A percentile compares a stretch with the other conserved stretches of the same genome.
phyloP scores from a whole-genome alignment of 2,797 vertebrate species.

The Cuniculus paca region DNA sequence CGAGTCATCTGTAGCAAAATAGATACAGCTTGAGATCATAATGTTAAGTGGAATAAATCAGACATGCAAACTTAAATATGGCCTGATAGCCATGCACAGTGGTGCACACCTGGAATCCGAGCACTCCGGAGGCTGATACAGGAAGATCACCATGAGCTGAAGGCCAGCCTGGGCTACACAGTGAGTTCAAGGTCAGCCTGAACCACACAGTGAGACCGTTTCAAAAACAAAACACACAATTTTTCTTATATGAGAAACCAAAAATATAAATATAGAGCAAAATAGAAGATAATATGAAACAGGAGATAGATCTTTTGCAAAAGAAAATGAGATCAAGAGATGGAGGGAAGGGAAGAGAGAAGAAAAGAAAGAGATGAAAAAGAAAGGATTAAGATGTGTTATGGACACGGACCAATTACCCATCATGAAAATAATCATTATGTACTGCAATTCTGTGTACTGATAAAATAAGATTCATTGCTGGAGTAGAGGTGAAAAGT shows the following conservation, averaged over 20 bases:
- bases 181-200: not conserved
- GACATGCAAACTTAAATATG: not conserved
- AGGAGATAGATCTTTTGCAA: not conserved
- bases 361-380: not conserved
- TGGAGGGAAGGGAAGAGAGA: not conserved
- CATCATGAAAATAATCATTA: not conserved
- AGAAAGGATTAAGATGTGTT: not conserved
- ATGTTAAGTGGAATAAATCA: not conserved
- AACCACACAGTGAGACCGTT: not conserved
- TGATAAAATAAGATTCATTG: not conserved
- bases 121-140: not conserved
- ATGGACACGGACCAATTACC: not conserved
- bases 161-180: not conserved
- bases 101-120: not conserved
- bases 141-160: not conserved
- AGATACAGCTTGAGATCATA: not conserved
- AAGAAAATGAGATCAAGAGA: not conserved
- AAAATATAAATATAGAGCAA: not conserved
- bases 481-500: constrained; percentile 1
- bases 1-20: not conserved
- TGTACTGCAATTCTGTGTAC: not conserved
- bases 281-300: not conserved
- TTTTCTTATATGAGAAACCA: not conserved
- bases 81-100: not conserved
- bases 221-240: not conserved